Conservation (phyloP, 2,113 vertebrate genomes). For the Alaudala cheleensis region DNA sequence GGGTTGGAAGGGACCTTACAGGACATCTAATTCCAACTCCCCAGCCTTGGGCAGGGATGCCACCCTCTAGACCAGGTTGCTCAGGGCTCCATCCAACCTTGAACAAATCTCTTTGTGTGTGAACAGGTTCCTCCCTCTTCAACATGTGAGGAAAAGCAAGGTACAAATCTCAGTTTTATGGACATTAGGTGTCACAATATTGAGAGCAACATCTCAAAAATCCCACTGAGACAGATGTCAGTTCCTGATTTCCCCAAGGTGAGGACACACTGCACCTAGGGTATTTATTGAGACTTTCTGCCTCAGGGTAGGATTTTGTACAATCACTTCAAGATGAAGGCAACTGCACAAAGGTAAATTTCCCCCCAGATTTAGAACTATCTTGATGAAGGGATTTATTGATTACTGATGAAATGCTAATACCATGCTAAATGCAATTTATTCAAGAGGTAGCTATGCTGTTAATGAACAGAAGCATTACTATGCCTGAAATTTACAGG, state of each 20-base stretch:
- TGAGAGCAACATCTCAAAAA: not conserved
- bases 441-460: not conserved
- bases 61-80: not conserved
- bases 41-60: not conserved
- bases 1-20: not conserved
- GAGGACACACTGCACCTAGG: not conserved
- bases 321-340: rapidly evolving
- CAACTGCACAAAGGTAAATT: not conserved
- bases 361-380: not conserved
- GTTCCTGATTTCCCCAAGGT: not conserved
- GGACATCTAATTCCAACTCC: not conserved
- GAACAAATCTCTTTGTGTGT: not conserved
- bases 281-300: not conserved
- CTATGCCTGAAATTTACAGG: not conserved
- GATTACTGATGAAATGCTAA: conserved; percentile 2
- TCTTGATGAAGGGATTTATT: not conserved
- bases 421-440: not conserved
- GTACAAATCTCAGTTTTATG: not conserved
- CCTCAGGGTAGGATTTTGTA: not conserved
- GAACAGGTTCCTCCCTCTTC: not conserved
- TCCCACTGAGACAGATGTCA: not conserved
- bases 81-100: not conserved
- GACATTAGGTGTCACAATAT: not conserved
- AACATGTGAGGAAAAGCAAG: not conserved
- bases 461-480: not conserved